These are phyloP conservation scores for Hippopotamus amphibius DNA, from an alignment of 2,113 vertebrate genomes.

Conservation along the genomic window DNA sequence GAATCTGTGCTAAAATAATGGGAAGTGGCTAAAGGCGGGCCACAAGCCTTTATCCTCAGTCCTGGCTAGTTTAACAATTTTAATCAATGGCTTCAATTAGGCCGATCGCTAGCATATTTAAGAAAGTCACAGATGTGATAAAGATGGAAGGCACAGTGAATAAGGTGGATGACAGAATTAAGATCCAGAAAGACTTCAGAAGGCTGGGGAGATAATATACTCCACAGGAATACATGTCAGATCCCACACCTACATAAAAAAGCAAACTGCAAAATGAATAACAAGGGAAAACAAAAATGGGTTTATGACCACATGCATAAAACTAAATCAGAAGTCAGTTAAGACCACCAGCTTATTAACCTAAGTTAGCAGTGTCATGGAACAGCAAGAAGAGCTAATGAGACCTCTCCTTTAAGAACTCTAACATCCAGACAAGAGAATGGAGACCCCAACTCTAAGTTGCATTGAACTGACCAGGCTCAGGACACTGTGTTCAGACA, in stretches of 20 bases:
- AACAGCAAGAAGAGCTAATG: not conserved
- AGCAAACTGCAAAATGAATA: not conserved
- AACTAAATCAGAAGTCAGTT: constrained; percentile 29
- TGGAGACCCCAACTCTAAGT: not conserved
- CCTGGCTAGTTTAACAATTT: not conserved
- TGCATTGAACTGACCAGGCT: not conserved
- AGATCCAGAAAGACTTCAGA: constrained; percentile 1
- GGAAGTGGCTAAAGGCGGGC: not conserved
- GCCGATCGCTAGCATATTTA: not conserved
- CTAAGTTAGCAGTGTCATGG: not conserved
- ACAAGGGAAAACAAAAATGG: not conserved
- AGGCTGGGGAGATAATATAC: not conserved
- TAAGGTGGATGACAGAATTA: not conserved
- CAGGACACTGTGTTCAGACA: not conserved
- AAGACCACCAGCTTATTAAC: not conserved
- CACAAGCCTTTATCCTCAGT: not conserved
- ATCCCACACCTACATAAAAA: not conserved
- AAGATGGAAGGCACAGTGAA: not conserved
- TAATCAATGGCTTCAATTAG: not conserved
- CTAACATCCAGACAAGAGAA: not conserved
- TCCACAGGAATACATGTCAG: not conserved
- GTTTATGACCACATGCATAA: not conserved
- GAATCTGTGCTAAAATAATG: not conserved
- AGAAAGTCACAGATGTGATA: not conserved
- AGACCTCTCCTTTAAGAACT: constrained; percentile 3